A percentile compares a stretch with the other conserved stretches of the same genome.
phyloP scores from a whole-genome alignment of 2,113 vertebrate species.

The Thomomys bottae region DNA sequence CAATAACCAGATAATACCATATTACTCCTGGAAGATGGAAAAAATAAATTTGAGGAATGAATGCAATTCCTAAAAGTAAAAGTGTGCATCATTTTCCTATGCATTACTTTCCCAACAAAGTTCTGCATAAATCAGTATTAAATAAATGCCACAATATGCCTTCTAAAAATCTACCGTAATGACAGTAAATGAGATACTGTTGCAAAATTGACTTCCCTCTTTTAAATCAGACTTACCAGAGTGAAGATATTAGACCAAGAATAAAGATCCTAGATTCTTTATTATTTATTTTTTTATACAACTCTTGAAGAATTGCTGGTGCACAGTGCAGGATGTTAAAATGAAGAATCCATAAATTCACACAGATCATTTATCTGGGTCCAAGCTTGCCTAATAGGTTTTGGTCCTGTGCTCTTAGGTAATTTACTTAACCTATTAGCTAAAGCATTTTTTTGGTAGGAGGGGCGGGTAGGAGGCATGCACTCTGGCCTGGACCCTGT shows the following conservation, averaged over 20 bases:
- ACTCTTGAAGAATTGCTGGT: neutral
- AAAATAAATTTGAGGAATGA: constrained; percentile 13
- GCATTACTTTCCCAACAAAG: constrained; percentile 16
- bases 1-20: neutral
- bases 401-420: neutral
- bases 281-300: neutral
- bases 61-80: neutral
- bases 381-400: neutral
- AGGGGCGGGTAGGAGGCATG: no score
- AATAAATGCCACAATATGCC: neutral
- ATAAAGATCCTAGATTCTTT: neutral
- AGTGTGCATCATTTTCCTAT: neutral
- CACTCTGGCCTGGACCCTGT: no score
- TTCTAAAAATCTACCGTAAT: neutral
- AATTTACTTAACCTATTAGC: neutral
- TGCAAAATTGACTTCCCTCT: neutral
- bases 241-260: neutral
- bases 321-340: neutral
- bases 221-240: neutral
- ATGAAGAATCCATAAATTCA: neutral
- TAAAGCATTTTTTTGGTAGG: neutral
- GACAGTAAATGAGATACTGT: neutral
- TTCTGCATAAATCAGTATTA: neutral
- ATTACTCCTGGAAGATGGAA: constrained; percentile 5
- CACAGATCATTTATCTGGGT: neutral